Percentiles rank a stretch among this genome's conserved stretches.
Conservation (phyloP, 2,888 invertebrate species). For the Pediacus dermestoides region DNA sequence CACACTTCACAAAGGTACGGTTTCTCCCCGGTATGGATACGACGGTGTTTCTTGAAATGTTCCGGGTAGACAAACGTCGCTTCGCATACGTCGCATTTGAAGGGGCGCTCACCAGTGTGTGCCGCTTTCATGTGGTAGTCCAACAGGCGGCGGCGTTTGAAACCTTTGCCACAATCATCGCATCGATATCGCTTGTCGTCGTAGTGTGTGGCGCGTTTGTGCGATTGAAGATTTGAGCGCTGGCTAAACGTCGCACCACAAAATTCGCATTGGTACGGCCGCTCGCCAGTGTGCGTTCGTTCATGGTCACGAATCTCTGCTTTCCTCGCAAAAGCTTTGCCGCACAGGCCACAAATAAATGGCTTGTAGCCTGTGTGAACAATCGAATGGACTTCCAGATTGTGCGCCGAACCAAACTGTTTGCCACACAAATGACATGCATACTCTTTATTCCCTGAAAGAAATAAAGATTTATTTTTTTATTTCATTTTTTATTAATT, state of each 20-base stretch:
- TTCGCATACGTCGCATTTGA: conserved; percentile 68
- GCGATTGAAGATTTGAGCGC: conserved; percentile 76
- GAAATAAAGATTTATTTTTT: too few species aligned
- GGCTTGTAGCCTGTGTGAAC: conserved; percentile 74
- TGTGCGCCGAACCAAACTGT: conserved; percentile 74
- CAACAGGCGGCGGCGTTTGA: conserved; percentile 67
- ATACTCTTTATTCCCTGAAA: conserved; percentile 68
- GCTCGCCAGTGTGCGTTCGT: conserved; percentile 76
- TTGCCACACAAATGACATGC: conserved; percentile 70
- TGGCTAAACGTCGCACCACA: conserved; percentile 80
- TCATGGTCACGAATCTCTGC: conserved; percentile 79
- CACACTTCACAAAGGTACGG: conserved; percentile 70
- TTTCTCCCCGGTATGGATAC: conserved; percentile 75
- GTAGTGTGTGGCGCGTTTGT: conserved; percentile 73
- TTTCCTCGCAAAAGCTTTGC: conserved; percentile 71
- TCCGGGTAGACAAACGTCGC: conserved; percentile 80
- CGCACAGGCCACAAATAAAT: conserved; percentile 66
- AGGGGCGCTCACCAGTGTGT: conserved; percentile 77
- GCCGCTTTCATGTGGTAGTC: conserved; percentile 79
- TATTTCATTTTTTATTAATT: too few species aligned
- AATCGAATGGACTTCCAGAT: conserved; percentile 68
- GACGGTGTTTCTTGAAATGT: conserved; percentile 74
- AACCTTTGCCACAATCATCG: conserved; percentile 67
- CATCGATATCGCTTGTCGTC: conserved; percentile 73
- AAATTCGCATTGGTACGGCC: conserved; percentile 73